Conservation (phyloP, 2,113 vertebrate species). For the Callorhinus ursinus region DNA sequence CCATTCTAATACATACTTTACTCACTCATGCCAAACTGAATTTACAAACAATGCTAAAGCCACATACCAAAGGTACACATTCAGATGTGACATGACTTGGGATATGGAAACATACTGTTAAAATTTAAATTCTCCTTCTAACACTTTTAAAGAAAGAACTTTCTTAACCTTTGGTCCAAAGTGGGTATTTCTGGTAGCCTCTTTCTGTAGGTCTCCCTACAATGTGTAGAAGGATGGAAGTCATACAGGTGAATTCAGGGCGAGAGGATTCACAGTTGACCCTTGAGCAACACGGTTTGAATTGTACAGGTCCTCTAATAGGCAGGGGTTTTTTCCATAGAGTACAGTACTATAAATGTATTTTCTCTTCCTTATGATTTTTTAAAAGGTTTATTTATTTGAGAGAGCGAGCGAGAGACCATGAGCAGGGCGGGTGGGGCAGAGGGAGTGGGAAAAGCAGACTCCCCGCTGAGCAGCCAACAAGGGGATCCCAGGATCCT, state of each 20-base stretch:
- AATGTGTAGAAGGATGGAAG: neutral
- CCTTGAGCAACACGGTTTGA: neutral
- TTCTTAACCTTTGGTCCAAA: neutral
- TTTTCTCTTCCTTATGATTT: neutral
- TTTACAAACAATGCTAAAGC: neutral
- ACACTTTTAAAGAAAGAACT: neutral
- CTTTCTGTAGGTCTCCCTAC: neutral
- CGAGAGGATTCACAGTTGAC: neutral
- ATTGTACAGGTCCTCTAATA: neutral
- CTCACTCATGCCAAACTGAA: neutral
- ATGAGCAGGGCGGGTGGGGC: neutral
- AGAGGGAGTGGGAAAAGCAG: neutral
- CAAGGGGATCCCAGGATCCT: neutral
- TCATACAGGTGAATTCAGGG: conserved; percentile 4
- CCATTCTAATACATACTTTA: neutral
- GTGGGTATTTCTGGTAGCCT: neutral
- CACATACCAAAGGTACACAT: neutral
- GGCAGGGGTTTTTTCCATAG: neutral
- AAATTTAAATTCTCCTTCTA: neutral
- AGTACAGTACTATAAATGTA: neutral
- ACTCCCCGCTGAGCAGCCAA: neutral
- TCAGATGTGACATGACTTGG: neutral
- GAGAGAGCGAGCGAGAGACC: neutral
- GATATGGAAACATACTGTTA: neutral
- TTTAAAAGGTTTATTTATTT: neutral